A percentile compares a stretch with the other conserved stretches of the same genome.
Conservation (phyloP, 2,113 vertebrate species). For the Aptenodytes forsteri region DNA sequence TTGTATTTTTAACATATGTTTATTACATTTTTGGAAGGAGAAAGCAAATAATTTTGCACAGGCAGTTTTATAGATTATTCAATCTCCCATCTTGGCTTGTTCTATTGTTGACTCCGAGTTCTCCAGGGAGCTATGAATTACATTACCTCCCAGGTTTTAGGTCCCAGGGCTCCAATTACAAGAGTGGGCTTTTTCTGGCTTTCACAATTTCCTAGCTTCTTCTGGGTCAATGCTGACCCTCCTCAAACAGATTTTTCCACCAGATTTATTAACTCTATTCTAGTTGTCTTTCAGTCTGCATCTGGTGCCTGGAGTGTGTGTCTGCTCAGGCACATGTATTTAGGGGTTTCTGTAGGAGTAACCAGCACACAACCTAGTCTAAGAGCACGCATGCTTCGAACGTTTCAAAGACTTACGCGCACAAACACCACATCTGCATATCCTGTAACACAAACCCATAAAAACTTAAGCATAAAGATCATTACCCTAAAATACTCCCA, state of each 20-base stretch:
- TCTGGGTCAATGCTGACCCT: not conserved
- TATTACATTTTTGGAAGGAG: slow-evolving; percentile 19
- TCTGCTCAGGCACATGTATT: not conserved
- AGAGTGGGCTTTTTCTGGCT: not conserved
- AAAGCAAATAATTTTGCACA: not conserved
- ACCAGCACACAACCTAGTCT: not conserved
- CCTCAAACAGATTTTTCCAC: not conserved
- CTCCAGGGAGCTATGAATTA: slow-evolving; percentile 27
- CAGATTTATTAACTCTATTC: not conserved
- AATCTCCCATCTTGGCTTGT: not conserved
- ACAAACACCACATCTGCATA: not conserved
- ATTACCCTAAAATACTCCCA: not conserved
- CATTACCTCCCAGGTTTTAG: slow-evolving; percentile 2
- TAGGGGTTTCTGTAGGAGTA: not conserved
- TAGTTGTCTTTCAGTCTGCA: not conserved
- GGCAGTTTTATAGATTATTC: slow-evolving; percentile 31
- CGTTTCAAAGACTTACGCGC: rapidly evolving
- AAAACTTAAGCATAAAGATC: not conserved
- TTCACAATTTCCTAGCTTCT: not conserved
- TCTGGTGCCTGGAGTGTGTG: not conserved
- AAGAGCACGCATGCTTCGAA: rapidly evolving
- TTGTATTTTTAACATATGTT: not conserved
- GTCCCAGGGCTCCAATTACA: slow-evolving; percentile 19
- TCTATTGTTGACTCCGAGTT: not conserved
- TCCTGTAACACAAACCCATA: not conserved